Percentiles rank a stretch among this genome's conserved stretches.
Evolutionary conservation across 2,797 vertebrate genomes (phyloP).

Genomic region (Mycteria americana): DNA sequence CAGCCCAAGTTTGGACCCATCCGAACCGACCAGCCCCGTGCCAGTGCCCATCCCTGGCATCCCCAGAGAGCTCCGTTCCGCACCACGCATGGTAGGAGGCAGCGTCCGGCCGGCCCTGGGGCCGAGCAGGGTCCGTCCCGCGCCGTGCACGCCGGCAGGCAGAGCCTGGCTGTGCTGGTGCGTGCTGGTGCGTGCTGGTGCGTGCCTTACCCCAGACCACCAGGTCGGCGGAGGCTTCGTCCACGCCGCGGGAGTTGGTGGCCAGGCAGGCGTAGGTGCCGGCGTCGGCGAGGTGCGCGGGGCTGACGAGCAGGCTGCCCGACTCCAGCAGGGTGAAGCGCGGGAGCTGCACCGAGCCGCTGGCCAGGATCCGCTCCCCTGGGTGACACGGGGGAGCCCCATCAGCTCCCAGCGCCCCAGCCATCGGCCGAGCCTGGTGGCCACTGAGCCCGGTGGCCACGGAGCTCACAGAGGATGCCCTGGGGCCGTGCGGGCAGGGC

Average conservation of each 20-base stretch:
- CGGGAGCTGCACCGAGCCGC: constrained; percentile 92
- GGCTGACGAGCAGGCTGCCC: constrained; percentile 91
- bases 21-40: background rate
- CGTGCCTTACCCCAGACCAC: constrained; percentile 89
- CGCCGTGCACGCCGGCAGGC: background rate
- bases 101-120: rapidly evolving
- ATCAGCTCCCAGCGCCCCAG: background rate
- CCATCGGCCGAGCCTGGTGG: rapidly evolving
- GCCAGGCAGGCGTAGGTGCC: constrained; percentile 94
- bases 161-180: rapidly evolving
- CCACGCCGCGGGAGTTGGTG: constrained; percentile 93
- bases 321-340: constrained; percentile 95
- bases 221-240: constrained; percentile 91
- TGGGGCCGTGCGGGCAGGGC: too few species aligned
- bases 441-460: rapidly evolving
- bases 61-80: background rate
- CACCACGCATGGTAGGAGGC: rapidly evolving
- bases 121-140: rapidly evolving
- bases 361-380: constrained; percentile 93
- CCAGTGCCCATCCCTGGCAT: background rate
- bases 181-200: rapidly evolving
- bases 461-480: background rate
- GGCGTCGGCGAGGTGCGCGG: constrained; percentile 87
- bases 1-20: background rate
- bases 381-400: background rate